These are phyloP conservation scores for Apis cerana DNA, from an alignment of 1,140 invertebrate species.

Conservation along the genomic window DNA sequence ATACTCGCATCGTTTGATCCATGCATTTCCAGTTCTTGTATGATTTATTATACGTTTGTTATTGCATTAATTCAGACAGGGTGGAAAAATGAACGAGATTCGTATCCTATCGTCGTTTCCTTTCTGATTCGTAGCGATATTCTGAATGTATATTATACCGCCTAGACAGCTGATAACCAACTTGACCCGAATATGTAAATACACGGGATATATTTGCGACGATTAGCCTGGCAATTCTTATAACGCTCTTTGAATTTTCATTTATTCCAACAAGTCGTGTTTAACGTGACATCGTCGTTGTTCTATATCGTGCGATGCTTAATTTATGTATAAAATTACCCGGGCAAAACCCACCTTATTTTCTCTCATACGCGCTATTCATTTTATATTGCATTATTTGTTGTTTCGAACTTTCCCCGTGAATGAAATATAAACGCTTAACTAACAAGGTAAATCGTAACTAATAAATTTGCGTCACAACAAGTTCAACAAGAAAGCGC, in stretches of 20 bases:
- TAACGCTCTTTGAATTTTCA: constrained; percentile 1
- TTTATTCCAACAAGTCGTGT: too few relatives aligned
- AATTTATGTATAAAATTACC: neutral
- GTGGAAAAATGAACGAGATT: neutral
- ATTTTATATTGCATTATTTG: neutral
- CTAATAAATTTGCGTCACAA: neutral
- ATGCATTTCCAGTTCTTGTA: too few relatives aligned
- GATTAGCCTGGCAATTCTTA: constrained; percentile 6
- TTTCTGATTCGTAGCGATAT: neutral
- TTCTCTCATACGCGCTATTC: neutral
- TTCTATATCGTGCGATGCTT: too few relatives aligned
- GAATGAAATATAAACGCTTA: neutral
- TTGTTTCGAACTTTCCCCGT: neutral
- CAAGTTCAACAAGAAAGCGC: neutral
- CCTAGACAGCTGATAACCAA: constrained; percentile 8
- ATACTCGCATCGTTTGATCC: too few relatives aligned
- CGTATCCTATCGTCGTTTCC: neutral
- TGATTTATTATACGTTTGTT: too few relatives aligned
- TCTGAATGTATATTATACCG: neutral
- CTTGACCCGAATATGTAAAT: constrained; percentile 30
- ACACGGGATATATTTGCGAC: neutral
- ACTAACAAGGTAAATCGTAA: neutral
- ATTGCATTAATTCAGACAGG: too few relatives aligned
- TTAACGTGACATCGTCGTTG: too few relatives aligned
- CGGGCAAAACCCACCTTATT: neutral